phyloP scores from a whole-genome alignment of 2,113 vertebrate genomes.

The Canis aureus region DNA sequence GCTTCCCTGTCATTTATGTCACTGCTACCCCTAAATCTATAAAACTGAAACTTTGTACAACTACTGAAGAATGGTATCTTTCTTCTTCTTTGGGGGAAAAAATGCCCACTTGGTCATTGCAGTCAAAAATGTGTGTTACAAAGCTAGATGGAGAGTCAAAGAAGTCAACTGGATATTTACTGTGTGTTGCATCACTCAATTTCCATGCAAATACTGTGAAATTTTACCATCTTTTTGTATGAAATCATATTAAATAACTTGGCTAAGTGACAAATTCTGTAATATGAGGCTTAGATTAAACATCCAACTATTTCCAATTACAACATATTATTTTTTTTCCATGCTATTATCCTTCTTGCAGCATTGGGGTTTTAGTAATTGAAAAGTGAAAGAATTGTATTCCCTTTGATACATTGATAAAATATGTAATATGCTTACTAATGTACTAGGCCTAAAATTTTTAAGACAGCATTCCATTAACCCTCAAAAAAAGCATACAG shows the following conservation, averaged over 20 bases:
- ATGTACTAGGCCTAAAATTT: not conserved
- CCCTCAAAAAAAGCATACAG: not conserved
- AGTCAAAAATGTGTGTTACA: constrained; percentile 17
- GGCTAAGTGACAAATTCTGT: not conserved
- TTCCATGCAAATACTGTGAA: not conserved
- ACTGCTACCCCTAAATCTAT: not conserved
- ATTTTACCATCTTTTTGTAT: not conserved
- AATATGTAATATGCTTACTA: not conserved
- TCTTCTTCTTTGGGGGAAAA: not conserved
- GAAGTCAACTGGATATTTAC: not conserved
- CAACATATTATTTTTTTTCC: not conserved
- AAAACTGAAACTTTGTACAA: not conserved
- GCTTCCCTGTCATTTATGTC: not conserved
- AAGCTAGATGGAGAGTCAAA: not conserved
- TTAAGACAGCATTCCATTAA: not conserved
- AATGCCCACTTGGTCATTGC: not conserved
- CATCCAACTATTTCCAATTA: not conserved
- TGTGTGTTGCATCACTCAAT: not conserved
- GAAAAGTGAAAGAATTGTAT: not conserved
- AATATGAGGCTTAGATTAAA: not conserved
- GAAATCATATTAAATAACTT: constrained; percentile 36
- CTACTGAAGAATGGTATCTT: not conserved
- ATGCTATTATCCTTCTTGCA: not conserved
- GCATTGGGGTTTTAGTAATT: not conserved
- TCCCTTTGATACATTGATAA: not conserved